Base-by-base conservation (phyloP, 2,888 invertebrate species). In the Orgyia antiqua region DNA sequence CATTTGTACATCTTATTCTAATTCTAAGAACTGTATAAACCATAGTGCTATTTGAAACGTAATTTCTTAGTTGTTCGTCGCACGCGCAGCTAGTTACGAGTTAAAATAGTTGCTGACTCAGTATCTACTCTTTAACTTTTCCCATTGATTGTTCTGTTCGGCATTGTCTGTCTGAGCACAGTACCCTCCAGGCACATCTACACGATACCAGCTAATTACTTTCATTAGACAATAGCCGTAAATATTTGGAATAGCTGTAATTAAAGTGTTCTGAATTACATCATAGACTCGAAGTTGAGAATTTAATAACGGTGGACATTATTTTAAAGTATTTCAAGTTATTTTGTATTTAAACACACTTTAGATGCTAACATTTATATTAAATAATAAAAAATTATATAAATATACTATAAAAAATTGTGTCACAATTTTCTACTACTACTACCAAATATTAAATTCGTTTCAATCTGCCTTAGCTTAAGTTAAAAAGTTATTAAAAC, bases 161-260 rank as follows among this genome's bases (percentile, higher is more conserved):
- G 71, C 79, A 73, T 80, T 83, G 80, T 82, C 79, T 75, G 79
- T 76, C 79, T 77, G 75, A 69, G 62, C 45, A 45, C 12, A 4
- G 31, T 31, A 32, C 32, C 36, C 35, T 18, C 36, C 26, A 32
- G 32, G 40, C 37, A 40, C 38, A 38, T 32, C 24, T 36, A 34
- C 47, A 40, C 54, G 59, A 6, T 6, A 47, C 48, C 67, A 67
- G 76, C 82, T 86, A 84, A 86, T 86, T 83, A 84, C 76, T 86
- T 83, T 82, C 79, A 83, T 86, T 83, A 86, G 73, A 83, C 79
- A 78, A 78, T 78, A 73, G 72, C 63, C 45, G 35, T 38, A 39
- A 36, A 58, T 62, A 56, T 60, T 58, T 51, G 45, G 54, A 48
- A 47, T 40, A 51, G 34, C 2, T 15, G 13, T 7, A 15, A 19